These are phyloP conservation scores for Malaclemys terrapin DNA, from an alignment of 2,113 vertebrate species.

Conservation along the genomic window DNA sequence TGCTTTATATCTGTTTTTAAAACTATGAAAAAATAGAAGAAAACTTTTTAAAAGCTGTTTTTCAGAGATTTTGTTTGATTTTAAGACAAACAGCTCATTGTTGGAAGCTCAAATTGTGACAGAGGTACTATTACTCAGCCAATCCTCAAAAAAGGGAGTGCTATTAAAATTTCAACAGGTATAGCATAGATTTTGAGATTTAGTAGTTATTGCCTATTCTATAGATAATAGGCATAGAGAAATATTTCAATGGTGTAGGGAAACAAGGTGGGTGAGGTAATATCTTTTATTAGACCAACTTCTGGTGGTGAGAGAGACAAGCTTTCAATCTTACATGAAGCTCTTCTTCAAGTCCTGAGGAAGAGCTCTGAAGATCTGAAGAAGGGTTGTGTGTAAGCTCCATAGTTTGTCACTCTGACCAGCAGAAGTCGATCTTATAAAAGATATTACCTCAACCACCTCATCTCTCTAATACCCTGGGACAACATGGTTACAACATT, in stretches of 20 bases:
- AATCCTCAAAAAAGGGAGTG: not conserved
- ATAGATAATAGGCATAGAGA: not conserved
- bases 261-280: not conserved
- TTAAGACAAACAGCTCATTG: not conserved
- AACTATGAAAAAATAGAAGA: not conserved
- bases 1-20: not conserved
- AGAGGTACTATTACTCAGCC: not conserved
- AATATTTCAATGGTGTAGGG: not conserved
- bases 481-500: not conserved
- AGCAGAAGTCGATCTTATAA: not conserved
- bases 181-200: not conserved
- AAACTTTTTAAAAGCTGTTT: not conserved
- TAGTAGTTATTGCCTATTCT: not conserved
- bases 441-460: not conserved
- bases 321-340: not conserved
- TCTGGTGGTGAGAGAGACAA: not conserved
- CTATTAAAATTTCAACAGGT: constrained; percentile 29
- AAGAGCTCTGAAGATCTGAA: not conserved
- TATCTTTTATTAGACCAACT: not conserved
- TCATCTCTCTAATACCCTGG: not conserved
- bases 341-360: not conserved
- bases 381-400: not conserved
- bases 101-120: not conserved
- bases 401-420: not conserved
- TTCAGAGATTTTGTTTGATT: not conserved